Conservation (phyloP, 2,797 vertebrate species). For the Rallus crepitans region DNA sequence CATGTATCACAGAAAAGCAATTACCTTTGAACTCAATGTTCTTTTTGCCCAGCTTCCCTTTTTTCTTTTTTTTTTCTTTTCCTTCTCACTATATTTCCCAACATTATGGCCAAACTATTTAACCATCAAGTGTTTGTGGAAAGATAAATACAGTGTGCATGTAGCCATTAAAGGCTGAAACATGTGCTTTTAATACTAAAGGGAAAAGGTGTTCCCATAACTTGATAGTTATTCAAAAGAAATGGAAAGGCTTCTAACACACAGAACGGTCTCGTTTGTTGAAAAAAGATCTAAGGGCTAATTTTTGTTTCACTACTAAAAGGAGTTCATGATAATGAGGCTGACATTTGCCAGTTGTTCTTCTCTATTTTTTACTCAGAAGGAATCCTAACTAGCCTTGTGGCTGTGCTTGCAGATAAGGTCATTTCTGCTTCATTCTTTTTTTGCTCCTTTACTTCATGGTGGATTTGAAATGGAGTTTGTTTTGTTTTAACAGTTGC, state of each 20-base stretch:
- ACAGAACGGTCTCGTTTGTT: neutral
- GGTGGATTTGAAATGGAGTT: constrained; percentile 19
- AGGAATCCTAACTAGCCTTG: constrained; percentile 61
- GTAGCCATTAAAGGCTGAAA: constrained; percentile 1
- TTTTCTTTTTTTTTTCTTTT: neutral
- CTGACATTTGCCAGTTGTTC: constrained; percentile 73
- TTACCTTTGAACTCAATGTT: neutral
- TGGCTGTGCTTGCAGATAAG: constrained; percentile 15
- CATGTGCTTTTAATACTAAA: neutral
- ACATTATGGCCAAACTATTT: constrained; percentile 2
- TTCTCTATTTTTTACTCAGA: constrained; percentile 65
- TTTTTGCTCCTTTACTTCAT: neutral
- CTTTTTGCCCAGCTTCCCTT: neutral
- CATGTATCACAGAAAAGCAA: neutral
- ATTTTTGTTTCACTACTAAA: constrained; percentile 52
- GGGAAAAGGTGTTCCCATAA: neutral
- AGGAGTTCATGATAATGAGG: constrained; percentile 51
- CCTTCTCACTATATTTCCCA: neutral
- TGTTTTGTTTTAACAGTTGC: constrained; percentile 70
- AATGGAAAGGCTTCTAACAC: neutral
- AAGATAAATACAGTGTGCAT: neutral
- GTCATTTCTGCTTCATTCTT: constrained; percentile 37
- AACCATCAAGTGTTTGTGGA: neutral
- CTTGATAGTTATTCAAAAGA: constrained; percentile 8
- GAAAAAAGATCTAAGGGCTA: constrained; percentile 26